Evolutionary conservation across 2,888 invertebrate species (phyloP).

Genomic region (Deroplatys truncata): DNA sequence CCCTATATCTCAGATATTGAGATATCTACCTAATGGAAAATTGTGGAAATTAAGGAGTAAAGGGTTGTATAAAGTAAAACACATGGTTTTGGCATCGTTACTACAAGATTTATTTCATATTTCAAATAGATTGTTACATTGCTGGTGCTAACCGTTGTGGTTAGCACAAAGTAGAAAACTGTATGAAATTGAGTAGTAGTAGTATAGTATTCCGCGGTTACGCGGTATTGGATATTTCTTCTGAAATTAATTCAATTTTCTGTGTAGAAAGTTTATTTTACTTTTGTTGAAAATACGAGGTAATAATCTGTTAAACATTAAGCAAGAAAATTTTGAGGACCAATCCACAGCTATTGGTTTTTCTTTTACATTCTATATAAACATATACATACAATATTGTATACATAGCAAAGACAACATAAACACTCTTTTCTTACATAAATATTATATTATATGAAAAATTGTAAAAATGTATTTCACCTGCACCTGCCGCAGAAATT

Average conservation of each 20-base stretch:
- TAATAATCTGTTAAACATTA: background rate
- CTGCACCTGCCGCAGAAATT: constrained; percentile 26
- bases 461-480: constrained; percentile 28
- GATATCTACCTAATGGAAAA: too few relatives aligned
- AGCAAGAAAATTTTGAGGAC: background rate
- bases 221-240: background rate
- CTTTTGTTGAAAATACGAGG: constrained; percentile 12
- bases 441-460: constrained; percentile 31
- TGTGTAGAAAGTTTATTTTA: background rate
- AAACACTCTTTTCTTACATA: constrained; percentile 29
- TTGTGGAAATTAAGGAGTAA: too few relatives aligned
- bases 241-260: background rate
- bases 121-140: constrained; percentile 23
- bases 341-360: background rate
- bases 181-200: constrained; percentile 14
- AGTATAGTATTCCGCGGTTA: background rate
- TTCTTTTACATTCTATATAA: constrained; percentile 24
- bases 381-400: constrained; percentile 29
- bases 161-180: constrained; percentile 23
- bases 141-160: constrained; percentile 17
- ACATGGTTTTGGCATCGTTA: background rate
- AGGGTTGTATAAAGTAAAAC: too few relatives aligned
- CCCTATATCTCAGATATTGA: too few relatives aligned
- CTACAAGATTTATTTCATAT: constrained; percentile 26
- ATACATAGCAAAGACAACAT: constrained; percentile 30